A percentile compares a stretch with the other conserved stretches of the same genome.
Evolutionary conservation across 2,113 vertebrate species (phyloP).

Genomic region (Pterocles orientalis): DNA sequence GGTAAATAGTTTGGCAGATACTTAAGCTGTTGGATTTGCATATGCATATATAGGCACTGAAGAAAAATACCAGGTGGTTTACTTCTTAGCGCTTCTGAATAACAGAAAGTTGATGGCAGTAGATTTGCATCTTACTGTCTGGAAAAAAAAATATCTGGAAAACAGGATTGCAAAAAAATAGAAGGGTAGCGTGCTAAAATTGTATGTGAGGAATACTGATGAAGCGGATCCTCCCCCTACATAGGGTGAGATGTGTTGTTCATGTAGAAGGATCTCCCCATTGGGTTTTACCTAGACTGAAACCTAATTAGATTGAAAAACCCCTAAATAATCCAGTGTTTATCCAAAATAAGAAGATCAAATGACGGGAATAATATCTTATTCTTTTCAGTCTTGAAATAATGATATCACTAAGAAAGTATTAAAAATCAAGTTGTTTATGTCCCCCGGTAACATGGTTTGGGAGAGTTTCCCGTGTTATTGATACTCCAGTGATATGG

Average conservation of each 20-base stretch:
- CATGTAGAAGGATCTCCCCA: background rate
- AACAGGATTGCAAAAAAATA: background rate
- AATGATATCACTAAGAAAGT: background rate
- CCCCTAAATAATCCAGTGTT: background rate
- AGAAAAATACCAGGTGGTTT: conserved; percentile 66
- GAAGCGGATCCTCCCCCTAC: background rate
- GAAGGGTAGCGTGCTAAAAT: background rate
- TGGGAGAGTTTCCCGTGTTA: background rate
- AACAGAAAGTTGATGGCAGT: conserved; percentile 22
- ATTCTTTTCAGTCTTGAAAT: conserved; percentile 6
- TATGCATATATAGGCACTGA: conserved; percentile 32
- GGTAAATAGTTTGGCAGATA: conserved; percentile 67
- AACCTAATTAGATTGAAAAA: conserved; percentile 12
- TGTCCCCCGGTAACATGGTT: background rate
- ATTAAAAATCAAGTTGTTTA: conserved; percentile 24
- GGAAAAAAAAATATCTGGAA: background rate
- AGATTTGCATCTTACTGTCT: conserved; percentile 27
- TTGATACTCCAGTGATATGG: background rate
- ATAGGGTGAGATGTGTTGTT: background rate
- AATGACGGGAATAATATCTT: background rate
- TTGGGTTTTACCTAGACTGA: background rate
- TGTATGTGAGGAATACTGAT: background rate
- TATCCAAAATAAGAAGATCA: conserved; percentile 41
- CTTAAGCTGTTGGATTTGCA: conserved; percentile 57
- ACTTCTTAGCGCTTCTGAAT: conserved; percentile 21